Conservation (phyloP, 2,888 invertebrate genomes). For the Drosophila borborema region DNA sequence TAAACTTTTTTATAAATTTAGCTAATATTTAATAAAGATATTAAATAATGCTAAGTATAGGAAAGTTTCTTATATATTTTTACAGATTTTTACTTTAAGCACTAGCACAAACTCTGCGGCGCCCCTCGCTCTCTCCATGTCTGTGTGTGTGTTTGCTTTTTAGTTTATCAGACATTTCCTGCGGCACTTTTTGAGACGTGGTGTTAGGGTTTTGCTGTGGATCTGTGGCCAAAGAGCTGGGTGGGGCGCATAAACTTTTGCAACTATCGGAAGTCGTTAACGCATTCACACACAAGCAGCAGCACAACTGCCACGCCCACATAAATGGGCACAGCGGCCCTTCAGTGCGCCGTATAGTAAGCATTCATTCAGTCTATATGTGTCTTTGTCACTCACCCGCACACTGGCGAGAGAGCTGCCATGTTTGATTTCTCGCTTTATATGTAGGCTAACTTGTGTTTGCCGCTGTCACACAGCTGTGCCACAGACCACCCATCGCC, state of each 20-base stretch:
- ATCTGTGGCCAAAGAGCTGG: background rate
- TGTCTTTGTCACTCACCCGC: constrained; percentile 15
- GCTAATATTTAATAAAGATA: no score
- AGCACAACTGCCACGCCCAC: constrained; percentile 38
- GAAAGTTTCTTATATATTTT: no score
- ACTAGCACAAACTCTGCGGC: background rate
- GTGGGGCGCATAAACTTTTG: constrained; percentile 58
- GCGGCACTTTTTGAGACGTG: constrained; percentile 63
- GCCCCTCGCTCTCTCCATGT: constrained; percentile 36
- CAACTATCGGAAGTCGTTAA: constrained; percentile 78
- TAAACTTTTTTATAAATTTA: no score
- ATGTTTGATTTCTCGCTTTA: constrained; percentile 75
- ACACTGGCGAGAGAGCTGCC: constrained; percentile 49
- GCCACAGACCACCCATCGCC: background rate
- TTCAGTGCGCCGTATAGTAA: constrained; percentile 23
- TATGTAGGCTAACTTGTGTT: constrained; percentile 76
- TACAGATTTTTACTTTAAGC: no score
- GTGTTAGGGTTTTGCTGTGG: constrained; percentile 26
- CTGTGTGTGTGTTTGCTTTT: constrained; percentile 33
- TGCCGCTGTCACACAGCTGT: constrained; percentile 65
- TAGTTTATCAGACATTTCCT: constrained; percentile 75
- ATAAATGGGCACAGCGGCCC: constrained; percentile 36
- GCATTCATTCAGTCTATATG: constrained; percentile 8
- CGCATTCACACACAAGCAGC: constrained; percentile 67
- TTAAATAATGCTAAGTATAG: no score